Evolutionary conservation across 1,140 invertebrate species (phyloP).

Genomic region (Lasioglossum baleicum): DNA sequence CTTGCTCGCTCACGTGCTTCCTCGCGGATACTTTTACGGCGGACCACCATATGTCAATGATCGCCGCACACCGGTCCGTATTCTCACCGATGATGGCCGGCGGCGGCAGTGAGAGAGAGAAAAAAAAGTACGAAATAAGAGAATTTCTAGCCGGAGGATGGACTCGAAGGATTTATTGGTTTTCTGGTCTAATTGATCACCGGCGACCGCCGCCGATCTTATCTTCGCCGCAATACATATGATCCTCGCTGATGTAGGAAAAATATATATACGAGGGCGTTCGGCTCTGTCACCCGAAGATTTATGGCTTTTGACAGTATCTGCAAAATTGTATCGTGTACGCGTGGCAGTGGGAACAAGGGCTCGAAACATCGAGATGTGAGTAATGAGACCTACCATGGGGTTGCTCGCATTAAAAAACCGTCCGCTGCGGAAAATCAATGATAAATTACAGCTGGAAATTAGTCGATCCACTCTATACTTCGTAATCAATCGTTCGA

Average conservation of each 20-base stretch:
- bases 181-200: slow-evolving; percentile 19
- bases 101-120: too few species aligned
- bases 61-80: slow-evolving; percentile 21
- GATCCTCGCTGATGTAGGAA: background rate
- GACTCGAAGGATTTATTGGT: slow-evolving; percentile 35
- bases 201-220: background rate
- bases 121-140: background rate
- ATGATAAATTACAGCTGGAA: too few species aligned
- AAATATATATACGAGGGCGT: slow-evolving; percentile 15
- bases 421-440: too few species aligned
- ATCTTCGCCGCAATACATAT: background rate
- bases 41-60: slow-evolving; percentile 23
- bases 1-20: slow-evolving; percentile 43
- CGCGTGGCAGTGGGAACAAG: background rate
- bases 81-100: background rate
- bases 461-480: too few species aligned
- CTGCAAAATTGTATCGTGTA: background rate
- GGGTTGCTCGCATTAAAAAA: too few species aligned
- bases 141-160: background rate
- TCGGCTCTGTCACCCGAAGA: background rate
- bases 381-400: background rate
- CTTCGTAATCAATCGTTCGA: too few species aligned
- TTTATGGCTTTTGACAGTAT: slow-evolving; percentile 8
- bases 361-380: background rate
- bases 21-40: slow-evolving; percentile 44